These are phyloP conservation scores for Micromys minutus DNA, from an alignment of 2,113 vertebrate species.

Conservation along the genomic window DNA sequence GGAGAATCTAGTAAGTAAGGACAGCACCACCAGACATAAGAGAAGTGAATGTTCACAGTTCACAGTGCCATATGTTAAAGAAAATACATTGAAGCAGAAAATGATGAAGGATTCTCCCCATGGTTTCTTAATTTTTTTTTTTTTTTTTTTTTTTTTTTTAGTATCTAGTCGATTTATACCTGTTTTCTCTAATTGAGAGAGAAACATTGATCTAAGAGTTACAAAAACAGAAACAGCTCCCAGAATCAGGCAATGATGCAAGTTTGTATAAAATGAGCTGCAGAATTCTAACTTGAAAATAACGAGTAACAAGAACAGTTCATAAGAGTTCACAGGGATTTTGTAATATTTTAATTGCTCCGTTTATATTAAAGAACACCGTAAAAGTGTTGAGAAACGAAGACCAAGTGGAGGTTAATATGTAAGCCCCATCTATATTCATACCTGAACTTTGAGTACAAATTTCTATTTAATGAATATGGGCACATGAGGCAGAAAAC, in stretches of 20 bases:
- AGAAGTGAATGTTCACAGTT: neutral
- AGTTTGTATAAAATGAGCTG: constrained; percentile 28
- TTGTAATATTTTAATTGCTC: constrained; percentile 76
- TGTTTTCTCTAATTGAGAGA: neutral
- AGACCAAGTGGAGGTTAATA: constrained; percentile 74
- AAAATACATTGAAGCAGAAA: neutral
- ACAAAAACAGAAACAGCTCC: constrained; percentile 54
- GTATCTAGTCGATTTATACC: neutral
- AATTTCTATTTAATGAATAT: constrained; percentile 85
- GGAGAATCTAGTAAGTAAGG: neutral
- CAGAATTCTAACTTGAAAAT: constrained; percentile 69
- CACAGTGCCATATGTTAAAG: neutral
- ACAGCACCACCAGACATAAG: neutral
- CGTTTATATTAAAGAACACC: constrained; percentile 71
- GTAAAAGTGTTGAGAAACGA: constrained; percentile 78
- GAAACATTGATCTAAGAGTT: neutral
- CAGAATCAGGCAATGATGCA: constrained; percentile 50
- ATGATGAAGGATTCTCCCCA: neutral
- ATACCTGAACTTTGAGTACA: constrained; percentile 87
- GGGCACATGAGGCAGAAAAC: constrained; percentile 83
- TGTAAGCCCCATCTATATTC: constrained; percentile 91
- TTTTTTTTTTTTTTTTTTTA: neutral
- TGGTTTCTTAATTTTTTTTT: neutral
- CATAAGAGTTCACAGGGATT: constrained; percentile 73
- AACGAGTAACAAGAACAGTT: constrained; percentile 79